Conservation (phyloP, 2,797 vertebrate species). For the Lagodon rhomboides region DNA sequence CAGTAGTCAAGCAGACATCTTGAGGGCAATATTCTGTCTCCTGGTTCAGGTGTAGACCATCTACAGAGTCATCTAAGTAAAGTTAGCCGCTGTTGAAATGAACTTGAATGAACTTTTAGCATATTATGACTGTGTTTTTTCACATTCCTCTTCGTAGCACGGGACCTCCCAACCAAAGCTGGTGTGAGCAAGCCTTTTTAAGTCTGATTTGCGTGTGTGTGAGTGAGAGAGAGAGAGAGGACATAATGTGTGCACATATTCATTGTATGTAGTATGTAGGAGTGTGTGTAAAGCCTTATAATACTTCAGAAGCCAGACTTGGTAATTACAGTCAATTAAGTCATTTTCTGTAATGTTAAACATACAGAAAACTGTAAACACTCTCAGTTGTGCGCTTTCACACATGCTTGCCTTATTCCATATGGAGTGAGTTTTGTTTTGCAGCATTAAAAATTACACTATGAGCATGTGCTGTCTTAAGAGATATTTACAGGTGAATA, state of each 20-base stretch:
- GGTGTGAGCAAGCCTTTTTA: conserved; percentile 70
- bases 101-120: conserved; percentile 40
- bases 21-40: conserved; percentile 43
- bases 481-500: background rate
- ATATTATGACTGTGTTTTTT: conserved; percentile 41
- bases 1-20: conserved; percentile 48
- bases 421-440: too few species aligned
- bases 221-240: conserved; percentile 21
- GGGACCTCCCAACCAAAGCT: conserved; percentile 67
- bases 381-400: too few species aligned
- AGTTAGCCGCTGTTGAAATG: conserved; percentile 34
- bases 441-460: too few species aligned
- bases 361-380: background rate
- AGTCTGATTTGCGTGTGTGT: conserved; percentile 61
- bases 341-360: background rate
- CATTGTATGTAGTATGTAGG: conserved; percentile 23
- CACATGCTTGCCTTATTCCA: too few species aligned
- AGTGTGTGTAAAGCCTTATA: conserved; percentile 31
- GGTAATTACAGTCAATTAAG: conserved; percentile 33
- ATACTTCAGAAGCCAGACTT: conserved; percentile 32
- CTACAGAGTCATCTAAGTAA: conserved; percentile 65
- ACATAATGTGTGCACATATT: conserved; percentile 13
- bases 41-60: conserved; percentile 47
- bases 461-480: background rate
- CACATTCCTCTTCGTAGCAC: conserved; percentile 45